phyloP scores from a whole-genome alignment of 2,888 invertebrate genomes.

The Alsophila aescularia region DNA sequence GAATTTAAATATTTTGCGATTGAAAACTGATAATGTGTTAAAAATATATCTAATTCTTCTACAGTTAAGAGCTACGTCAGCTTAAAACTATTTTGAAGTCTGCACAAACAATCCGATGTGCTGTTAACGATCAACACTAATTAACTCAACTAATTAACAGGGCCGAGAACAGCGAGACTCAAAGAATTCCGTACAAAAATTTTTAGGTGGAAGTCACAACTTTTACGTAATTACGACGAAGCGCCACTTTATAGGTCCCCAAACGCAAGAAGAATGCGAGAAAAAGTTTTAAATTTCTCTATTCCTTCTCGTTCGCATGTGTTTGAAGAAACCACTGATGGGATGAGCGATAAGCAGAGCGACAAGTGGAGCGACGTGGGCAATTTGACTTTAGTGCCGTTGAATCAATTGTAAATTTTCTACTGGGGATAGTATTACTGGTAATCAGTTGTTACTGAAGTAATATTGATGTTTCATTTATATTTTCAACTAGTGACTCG shows the following conservation, averaged over 20 bases:
- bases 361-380: slow-evolving; percentile 3
- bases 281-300: slow-evolving; percentile 37
- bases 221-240: slow-evolving; percentile 43
- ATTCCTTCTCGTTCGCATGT: slow-evolving; percentile 28
- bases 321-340: slow-evolving; percentile 9
- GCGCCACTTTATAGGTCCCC: slow-evolving; percentile 43
- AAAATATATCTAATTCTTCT: too few species aligned
- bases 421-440: too few species aligned
- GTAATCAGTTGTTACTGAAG: too few species aligned
- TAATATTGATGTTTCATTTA: too few species aligned
- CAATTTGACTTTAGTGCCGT: not conserved
- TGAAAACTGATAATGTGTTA: too few species aligned
- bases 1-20: too few species aligned
- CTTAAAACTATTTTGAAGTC: too few species aligned
- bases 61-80: too few species aligned
- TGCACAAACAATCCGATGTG: slow-evolving; percentile 26
- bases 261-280: slow-evolving; percentile 36
- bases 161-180: slow-evolving; percentile 21
- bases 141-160: slow-evolving; percentile 40
- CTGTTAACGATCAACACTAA: slow-evolving; percentile 33
- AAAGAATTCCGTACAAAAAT: slow-evolving; percentile 37
- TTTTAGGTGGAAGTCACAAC: slow-evolving; percentile 44
- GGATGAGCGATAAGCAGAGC: slow-evolving; percentile 28
- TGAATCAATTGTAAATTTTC: not conserved
- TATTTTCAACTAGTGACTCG: too few species aligned